These are phyloP conservation scores for Protaetia brevitarsis DNA, from an alignment of 1,140 invertebrate genomes.

Conservation along the genomic window DNA sequence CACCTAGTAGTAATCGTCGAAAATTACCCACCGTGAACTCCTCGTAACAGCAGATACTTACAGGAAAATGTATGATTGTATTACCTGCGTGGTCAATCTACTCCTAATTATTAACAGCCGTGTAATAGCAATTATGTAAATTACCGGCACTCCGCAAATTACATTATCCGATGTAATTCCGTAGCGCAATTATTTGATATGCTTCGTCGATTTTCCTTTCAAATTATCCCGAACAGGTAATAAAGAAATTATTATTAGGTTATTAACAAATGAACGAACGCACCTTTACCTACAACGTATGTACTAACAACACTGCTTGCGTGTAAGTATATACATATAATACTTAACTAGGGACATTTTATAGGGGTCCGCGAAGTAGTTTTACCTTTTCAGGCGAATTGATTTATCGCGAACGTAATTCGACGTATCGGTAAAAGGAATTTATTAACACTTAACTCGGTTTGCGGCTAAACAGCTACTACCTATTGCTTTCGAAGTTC, in stretches of 20 bases:
- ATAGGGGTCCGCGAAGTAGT: slow-evolving; percentile 1
- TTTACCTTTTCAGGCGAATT: slow-evolving; percentile 12
- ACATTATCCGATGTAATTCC: background rate
- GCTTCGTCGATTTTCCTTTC: slow-evolving; percentile 13
- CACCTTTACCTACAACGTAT: background rate
- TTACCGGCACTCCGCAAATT: slow-evolving; percentile 1
- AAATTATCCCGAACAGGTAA: slow-evolving; percentile 12
- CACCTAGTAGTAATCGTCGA: background rate
- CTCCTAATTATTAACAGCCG: slow-evolving; percentile 1
- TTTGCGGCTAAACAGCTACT: background rate
- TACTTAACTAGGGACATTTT: too few relatives aligned
- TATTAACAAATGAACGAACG: slow-evolving; percentile 6
- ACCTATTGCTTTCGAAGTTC: slow-evolving; percentile 12
- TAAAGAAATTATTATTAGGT: slow-evolving; percentile 15
- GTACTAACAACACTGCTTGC: too few relatives aligned
- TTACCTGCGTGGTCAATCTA: background rate
- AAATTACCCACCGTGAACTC: too few relatives aligned
- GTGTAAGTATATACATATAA: too few relatives aligned
- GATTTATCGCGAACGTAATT: slow-evolving; percentile 12
- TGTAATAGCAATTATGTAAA: slow-evolving; percentile 13
- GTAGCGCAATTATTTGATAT: slow-evolving; percentile 8
- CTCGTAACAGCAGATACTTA: background rate
- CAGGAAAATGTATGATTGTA: background rate
- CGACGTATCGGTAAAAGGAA: slow-evolving; percentile 14
- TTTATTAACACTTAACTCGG: slow-evolving; percentile 13